Conservation (phyloP, 2,113 vertebrate genomes). For the Echinops telfairi region DNA sequence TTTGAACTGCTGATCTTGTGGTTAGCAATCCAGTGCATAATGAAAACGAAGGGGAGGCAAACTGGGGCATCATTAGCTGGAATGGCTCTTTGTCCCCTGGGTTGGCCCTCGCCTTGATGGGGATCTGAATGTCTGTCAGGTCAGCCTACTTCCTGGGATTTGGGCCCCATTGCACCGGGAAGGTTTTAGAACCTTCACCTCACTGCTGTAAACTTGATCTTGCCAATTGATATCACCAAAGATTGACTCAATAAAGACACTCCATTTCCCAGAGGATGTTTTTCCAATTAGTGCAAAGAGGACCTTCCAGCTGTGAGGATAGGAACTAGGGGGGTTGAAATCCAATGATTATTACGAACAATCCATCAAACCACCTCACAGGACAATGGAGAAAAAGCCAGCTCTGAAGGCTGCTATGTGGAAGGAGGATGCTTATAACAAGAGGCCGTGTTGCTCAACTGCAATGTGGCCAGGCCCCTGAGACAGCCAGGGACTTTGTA, state of each 20-base stretch:
- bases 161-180: neutral
- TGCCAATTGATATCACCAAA: conserved; percentile 58
- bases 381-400: conserved; percentile 55
- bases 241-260: conserved; percentile 71
- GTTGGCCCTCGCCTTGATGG: neutral
- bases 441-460: conserved; percentile 22
- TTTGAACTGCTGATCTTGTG: too few species aligned
- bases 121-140: neutral
- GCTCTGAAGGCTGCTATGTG: conserved; percentile 31
- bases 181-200: conserved; percentile 13
- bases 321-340: conserved; percentile 57
- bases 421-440: conserved; percentile 17
- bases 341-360: conserved; percentile 76
- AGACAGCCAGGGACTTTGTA: conserved; percentile 62
- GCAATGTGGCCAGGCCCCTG: conserved; percentile 55
- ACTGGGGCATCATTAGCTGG: neutral
- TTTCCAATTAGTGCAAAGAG: conserved; percentile 73
- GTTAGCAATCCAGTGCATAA: neutral
- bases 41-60: neutral
- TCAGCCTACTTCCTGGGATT: neutral
- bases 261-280: conserved; percentile 67
- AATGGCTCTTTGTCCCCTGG: neutral
- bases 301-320: conserved; percentile 70
- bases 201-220: conserved; percentile 45
- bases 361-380: conserved; percentile 71